phyloP scores from a whole-genome alignment of 2,797 vertebrate species.

The Salarias fasciatus region DNA sequence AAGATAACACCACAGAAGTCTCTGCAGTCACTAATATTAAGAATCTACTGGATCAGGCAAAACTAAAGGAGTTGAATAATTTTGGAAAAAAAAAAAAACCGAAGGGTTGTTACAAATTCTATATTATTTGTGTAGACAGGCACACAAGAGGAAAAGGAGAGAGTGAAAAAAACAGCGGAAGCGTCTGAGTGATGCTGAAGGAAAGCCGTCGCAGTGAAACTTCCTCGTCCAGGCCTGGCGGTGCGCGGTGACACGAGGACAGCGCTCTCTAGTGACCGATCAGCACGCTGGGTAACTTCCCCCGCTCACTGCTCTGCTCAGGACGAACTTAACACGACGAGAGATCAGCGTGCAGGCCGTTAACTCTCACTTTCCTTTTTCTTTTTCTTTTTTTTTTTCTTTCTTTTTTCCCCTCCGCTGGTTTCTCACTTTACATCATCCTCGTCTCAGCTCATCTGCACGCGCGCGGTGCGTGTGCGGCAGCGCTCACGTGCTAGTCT shows the following conservation, averaged over 20 bases:
- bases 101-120: too few relatives aligned
- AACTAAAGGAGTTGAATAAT: too few relatives aligned
- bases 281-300: slow-evolving; percentile 1
- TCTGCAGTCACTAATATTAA: too few relatives aligned
- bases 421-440: slow-evolving; percentile 69
- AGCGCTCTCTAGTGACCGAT: slow-evolving; percentile 73
- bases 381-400: too few relatives aligned
- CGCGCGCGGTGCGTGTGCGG: slow-evolving; percentile 3
- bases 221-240: neutral
- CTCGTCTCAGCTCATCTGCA: slow-evolving; percentile 37
- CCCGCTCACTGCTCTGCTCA: neutral
- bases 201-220: slow-evolving; percentile 8
- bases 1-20: neutral
- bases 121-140: neutral
- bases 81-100: neutral
- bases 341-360: slow-evolving; percentile 29
- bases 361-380: slow-evolving; percentile 43
- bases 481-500: slow-evolving; percentile 54
- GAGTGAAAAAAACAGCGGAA: slow-evolving; percentile 7
- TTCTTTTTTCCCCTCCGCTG: too few relatives aligned
- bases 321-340: slow-evolving; percentile 26
- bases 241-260: slow-evolving; percentile 9
- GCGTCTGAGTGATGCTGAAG: slow-evolving; percentile 19
- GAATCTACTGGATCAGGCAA: too few relatives aligned
- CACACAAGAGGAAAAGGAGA: neutral